These are phyloP conservation scores for Trachelipus rathkii DNA, from an alignment of 1,140 invertebrate genomes.

Conservation along the genomic window DNA sequence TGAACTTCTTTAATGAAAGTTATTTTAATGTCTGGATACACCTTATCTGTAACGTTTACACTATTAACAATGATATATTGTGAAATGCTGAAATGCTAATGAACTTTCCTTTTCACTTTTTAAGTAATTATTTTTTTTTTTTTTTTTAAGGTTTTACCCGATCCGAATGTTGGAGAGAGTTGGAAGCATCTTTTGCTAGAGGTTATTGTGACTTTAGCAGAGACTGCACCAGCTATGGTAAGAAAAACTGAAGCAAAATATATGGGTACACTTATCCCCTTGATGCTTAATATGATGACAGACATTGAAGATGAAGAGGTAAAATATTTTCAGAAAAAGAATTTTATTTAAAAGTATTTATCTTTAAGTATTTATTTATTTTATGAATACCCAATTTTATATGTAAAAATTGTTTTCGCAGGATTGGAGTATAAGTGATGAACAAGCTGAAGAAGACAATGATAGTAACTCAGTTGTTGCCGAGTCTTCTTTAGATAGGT, in stretches of 20 bases:
- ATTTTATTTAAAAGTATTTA: background rate
- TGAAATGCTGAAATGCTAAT: too few species aligned
- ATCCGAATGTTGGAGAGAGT: slow-evolving; percentile 70
- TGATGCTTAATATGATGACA: slow-evolving; percentile 92
- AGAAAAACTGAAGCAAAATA: slow-evolving; percentile 63
- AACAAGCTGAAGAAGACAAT: slow-evolving; percentile 78
- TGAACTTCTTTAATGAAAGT: too few species aligned
- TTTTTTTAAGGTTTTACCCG: slow-evolving; percentile 50
- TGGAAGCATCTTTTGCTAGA: slow-evolving; percentile 90
- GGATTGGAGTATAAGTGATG: slow-evolving; percentile 74
- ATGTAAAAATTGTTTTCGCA: background rate
- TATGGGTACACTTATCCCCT: slow-evolving; percentile 46
- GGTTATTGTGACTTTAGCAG: slow-evolving; percentile 87
- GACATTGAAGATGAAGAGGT: slow-evolving; percentile 87
- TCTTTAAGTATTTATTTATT: background rate
- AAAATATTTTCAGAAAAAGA: background rate
- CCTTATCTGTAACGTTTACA: too few species aligned
- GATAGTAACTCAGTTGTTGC: slow-evolving; percentile 91
- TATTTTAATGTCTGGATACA: too few species aligned
- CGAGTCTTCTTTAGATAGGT: slow-evolving; percentile 90
- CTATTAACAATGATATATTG: too few species aligned
- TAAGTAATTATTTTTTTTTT: slow-evolving; percentile 3
- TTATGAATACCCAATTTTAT: too few species aligned
- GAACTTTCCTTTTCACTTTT: too few species aligned
- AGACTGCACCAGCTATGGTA: slow-evolving; percentile 92